Evolutionary conservation across 2,888 invertebrate species (phyloP).

Genomic region (Mystacides longicornis): DNA sequence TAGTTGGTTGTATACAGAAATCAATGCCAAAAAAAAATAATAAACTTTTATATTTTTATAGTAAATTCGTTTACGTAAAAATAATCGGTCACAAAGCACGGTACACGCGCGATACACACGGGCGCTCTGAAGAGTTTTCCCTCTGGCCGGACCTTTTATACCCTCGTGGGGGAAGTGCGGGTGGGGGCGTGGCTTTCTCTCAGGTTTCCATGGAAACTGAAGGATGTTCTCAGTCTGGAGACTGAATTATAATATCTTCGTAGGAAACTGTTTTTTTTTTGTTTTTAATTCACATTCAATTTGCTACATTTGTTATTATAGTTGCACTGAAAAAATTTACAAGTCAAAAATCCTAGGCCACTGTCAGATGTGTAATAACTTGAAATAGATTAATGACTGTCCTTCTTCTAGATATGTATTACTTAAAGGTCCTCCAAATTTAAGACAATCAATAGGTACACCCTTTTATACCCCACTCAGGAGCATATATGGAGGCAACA

Average conservation of each 20-base stretch:
- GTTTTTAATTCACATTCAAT: neutral
- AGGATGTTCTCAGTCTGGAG: conserved; percentile 8
- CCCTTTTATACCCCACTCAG: no score
- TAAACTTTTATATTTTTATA: conserved; percentile 12
- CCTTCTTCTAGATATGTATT: no score
- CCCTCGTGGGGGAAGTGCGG: conserved; percentile 13
- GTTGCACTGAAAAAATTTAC: no score
- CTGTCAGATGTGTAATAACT: no score
- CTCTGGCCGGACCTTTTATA: conserved; percentile 17
- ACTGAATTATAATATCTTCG: neutral
- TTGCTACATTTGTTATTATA: no score
- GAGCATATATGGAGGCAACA: no score
- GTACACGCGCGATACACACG: conserved; percentile 9
- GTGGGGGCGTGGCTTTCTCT: conserved; percentile 12
- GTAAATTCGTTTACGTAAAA: conserved; percentile 11
- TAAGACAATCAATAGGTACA: no score
- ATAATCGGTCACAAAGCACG: conserved; percentile 9
- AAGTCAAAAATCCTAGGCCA: no score
- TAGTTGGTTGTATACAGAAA: neutral
- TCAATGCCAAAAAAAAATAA: neutral
- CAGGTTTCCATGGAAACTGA: conserved; percentile 16
- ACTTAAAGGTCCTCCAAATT: no score
- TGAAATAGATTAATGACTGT: no score
- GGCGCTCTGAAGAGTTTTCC: conserved; percentile 16
- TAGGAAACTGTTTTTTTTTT: neutral